These are phyloP conservation scores for Acleris literana DNA, from an alignment of 2,888 invertebrate species.

Conservation along the genomic window DNA sequence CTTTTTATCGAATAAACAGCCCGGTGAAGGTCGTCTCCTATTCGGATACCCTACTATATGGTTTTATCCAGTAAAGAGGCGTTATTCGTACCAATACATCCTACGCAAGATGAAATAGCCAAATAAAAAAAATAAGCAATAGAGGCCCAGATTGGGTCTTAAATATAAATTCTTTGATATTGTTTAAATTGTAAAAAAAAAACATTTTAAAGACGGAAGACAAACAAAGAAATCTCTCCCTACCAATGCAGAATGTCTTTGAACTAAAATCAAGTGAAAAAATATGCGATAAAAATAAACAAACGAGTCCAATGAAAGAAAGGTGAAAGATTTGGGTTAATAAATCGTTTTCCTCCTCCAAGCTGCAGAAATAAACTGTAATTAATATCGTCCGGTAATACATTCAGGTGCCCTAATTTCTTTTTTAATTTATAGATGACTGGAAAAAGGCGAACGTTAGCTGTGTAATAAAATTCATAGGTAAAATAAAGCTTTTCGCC, in stretches of 20 bases:
- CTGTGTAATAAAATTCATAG: not conserved
- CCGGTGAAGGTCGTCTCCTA: too few species aligned
- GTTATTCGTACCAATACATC: too few species aligned
- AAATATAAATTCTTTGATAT: too few species aligned
- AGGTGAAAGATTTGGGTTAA: slow-evolving; percentile 34
- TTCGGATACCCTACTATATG: too few species aligned
- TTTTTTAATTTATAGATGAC: slow-evolving; percentile 6
- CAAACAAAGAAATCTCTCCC: slow-evolving; percentile 4
- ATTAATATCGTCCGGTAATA: slow-evolving; percentile 11
- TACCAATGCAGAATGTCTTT: slow-evolving; percentile 11
- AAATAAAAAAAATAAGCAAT: too few species aligned
- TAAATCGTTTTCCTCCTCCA: slow-evolving; percentile 11
- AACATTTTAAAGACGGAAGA: not conserved
- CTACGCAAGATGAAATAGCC: too few species aligned
- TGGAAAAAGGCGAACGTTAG: too few species aligned
- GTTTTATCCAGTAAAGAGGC: too few species aligned
- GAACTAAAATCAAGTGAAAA: slow-evolving; percentile 7
- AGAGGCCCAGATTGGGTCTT: too few species aligned
- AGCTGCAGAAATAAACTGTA: slow-evolving; percentile 20
- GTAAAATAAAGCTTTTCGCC: not conserved
- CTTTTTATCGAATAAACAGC: too few species aligned
- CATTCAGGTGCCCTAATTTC: slow-evolving; percentile 21
- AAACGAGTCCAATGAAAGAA: slow-evolving; percentile 24
- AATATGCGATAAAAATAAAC: slow-evolving; percentile 8
- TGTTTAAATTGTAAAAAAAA: not conserved